Conservation (phyloP, 2,113 vertebrate species). For the Brachionichthys hirsutus region DNA sequence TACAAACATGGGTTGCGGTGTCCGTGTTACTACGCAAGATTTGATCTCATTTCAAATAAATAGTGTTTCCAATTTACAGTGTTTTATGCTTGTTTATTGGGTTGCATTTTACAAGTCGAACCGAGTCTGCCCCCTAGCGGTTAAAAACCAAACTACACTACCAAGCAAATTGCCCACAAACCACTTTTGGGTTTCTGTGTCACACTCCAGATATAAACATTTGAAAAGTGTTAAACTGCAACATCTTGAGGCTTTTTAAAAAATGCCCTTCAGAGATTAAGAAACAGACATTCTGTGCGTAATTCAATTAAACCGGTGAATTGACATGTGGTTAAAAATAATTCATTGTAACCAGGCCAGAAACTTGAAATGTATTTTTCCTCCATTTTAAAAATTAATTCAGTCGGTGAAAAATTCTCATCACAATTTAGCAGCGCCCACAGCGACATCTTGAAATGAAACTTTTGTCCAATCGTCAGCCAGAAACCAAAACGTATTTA, state of each 20-base stretch:
- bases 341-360: neutral
- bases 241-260: neutral
- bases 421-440: neutral
- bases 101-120: neutral
- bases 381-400: neutral
- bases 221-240: neutral
- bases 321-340: neutral
- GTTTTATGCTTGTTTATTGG: neutral
- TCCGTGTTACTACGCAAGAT: slow-evolving; percentile 20
- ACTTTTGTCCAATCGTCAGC: neutral
- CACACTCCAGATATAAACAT: neutral
- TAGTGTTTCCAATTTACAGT: slow-evolving; percentile 9
- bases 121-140: slow-evolving; percentile 59
- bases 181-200: too few species aligned
- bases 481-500: neutral
- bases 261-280: neutral
- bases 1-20: slow-evolving; percentile 6
- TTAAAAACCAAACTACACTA: neutral
- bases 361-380: neutral
- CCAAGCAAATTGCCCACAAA: neutral
- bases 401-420: too few species aligned
- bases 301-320: neutral
- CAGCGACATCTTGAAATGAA: neutral
- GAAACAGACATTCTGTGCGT: neutral
- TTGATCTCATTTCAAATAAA: slow-evolving; percentile 38